phyloP scores from a whole-genome alignment of 92 coral and sea anemone species.

The Galaxea fascicularis region DNA sequence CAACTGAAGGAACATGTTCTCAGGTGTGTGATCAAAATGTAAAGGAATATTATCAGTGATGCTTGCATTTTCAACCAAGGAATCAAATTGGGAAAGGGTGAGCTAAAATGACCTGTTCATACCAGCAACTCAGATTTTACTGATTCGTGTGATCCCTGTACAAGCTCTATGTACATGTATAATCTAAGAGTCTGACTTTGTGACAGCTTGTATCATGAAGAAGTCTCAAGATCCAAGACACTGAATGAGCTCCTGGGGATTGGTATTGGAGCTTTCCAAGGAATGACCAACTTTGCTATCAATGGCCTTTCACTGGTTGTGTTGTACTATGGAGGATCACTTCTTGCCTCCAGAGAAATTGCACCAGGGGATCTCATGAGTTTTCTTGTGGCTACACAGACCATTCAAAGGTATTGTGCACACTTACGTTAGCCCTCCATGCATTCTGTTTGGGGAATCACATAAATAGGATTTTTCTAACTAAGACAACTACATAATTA shows the following conservation, averaged over 20 bases:
- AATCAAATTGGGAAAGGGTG: too few species aligned
- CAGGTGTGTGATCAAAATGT: too few species aligned
- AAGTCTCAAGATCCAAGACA: constrained; percentile 83
- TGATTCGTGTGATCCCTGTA: too few species aligned
- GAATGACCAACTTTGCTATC: constrained; percentile 88
- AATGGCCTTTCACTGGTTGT: constrained; percentile 92
- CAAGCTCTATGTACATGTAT: neutral
- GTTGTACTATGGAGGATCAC: constrained; percentile 90
- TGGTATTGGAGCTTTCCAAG: constrained; percentile 96
- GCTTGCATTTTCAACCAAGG: too few species aligned
- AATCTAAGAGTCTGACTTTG: neutral
- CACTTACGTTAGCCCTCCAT: neutral
- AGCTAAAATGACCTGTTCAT: too few species aligned
- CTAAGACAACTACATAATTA: too few species aligned
- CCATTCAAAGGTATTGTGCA: constrained; percentile 82
- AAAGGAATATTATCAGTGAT: too few species aligned
- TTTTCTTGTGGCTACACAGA: constrained; percentile 95
- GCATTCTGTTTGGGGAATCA: neutral
- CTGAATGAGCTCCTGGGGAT: constrained; percentile 91
- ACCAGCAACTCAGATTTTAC: too few species aligned
- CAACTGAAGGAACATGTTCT: too few species aligned
- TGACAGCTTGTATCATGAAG: constrained; percentile 80
- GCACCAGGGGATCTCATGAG: constrained; percentile 96
- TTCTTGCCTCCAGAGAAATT: constrained; percentile 84
- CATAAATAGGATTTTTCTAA: too few species aligned